These are phyloP conservation scores for Anas georgica DNA, from an alignment of 2,797 vertebrate species.

Conservation along the genomic window DNA sequence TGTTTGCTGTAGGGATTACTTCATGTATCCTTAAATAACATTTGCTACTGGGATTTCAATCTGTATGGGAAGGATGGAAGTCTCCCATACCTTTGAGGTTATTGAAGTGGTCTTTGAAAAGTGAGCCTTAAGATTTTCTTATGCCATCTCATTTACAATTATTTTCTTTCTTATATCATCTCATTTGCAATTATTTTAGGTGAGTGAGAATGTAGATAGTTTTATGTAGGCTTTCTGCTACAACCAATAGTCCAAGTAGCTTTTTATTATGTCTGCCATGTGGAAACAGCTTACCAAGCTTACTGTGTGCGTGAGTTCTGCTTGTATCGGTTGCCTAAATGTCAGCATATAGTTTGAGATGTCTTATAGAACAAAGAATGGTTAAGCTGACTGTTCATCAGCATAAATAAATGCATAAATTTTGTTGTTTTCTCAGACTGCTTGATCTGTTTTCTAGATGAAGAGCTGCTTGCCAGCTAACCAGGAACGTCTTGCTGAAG, in stretches of 20 bases:
- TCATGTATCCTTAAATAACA: not conserved
- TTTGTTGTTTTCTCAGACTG: not conserved
- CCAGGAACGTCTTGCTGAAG: slow-evolving; percentile 78
- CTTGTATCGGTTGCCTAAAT: not conserved
- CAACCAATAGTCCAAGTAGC: not conserved
- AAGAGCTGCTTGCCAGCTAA: slow-evolving; percentile 88
- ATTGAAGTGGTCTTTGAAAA: not conserved
- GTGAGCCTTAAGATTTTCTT: not conserved
- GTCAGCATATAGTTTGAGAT: not conserved
- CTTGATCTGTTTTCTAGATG: slow-evolving; percentile 73
- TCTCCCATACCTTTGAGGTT: not conserved
- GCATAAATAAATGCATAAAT: not conserved
- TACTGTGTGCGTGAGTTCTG: not conserved
- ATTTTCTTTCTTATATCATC: not conserved
- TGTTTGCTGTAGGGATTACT: not conserved
- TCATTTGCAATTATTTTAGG: not conserved
- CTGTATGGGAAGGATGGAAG: not conserved
- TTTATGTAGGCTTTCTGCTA: not conserved
- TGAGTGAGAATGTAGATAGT: not conserved
- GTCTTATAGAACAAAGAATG: not conserved
- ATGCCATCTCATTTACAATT: rapidly evolving
- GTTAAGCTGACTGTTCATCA: not conserved
- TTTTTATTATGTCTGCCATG: not conserved
- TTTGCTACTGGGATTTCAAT: not conserved
- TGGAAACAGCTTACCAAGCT: not conserved